Conservation (phyloP, 2,113 vertebrate species). For the Gallinago jamesoni region DNA sequence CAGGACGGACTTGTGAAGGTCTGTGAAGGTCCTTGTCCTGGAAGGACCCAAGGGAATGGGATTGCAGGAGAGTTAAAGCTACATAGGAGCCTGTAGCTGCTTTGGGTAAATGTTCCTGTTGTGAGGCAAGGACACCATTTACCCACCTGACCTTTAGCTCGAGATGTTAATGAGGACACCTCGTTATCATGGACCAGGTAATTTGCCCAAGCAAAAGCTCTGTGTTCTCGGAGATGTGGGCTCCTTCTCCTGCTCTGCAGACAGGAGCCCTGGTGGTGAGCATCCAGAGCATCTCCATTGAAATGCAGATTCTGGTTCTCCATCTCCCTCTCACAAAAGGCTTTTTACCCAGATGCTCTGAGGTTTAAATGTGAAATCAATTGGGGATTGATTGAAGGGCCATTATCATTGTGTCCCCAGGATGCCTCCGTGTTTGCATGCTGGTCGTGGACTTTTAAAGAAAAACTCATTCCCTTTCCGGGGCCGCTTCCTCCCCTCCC, state of each 20-base stretch:
- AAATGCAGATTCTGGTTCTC: conserved; percentile 22
- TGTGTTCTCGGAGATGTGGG: neutral
- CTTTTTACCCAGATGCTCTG: conserved; percentile 25
- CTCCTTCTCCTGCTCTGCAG: neutral
- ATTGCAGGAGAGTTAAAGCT: neutral
- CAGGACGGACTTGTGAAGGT: neutral
- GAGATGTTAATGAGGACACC: neutral
- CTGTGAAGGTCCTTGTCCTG: neutral
- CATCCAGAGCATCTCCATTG: neutral
- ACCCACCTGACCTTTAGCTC: neutral
- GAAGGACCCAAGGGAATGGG: neutral
- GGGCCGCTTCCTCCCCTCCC: neutral
- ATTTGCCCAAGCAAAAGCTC: neutral
- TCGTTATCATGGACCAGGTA: neutral
- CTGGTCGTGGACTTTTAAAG: neutral
- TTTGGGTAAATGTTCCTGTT: neutral
- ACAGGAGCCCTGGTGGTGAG: neutral
- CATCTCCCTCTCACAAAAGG: neutral
- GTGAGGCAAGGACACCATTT: neutral
- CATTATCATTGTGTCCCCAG: neutral
- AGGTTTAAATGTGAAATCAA: conserved; percentile 33
- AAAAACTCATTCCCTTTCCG: neutral
- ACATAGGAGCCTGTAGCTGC: neutral
- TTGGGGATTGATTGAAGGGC: neutral
- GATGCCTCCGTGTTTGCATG: neutral